Percentiles rank a stretch among this genome's conserved stretches.
Evolutionary conservation across 2,888 invertebrate species (phyloP).

Genomic region (Netelia virgata): DNA sequence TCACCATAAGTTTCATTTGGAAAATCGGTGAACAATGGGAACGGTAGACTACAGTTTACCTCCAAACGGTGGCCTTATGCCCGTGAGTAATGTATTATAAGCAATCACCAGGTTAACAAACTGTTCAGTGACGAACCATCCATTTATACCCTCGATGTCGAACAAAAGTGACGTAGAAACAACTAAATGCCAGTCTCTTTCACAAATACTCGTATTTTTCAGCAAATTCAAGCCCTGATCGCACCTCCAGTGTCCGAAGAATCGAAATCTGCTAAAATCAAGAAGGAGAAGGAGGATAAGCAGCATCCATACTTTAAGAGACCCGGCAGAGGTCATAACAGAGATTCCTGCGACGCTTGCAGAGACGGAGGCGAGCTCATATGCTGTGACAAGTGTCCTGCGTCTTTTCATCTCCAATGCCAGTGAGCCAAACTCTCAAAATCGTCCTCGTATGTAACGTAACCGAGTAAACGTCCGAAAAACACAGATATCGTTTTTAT

Average conservation of each 20-base stretch:
- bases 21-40: slow-evolving; percentile 85
- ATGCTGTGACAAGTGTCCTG: slow-evolving; percentile 98
- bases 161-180: background rate
- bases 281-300: slow-evolving; percentile 86
- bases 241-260: slow-evolving; percentile 94
- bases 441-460: background rate
- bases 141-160: slow-evolving; percentile 15
- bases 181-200: too few species aligned
- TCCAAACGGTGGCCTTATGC: slow-evolving; percentile 93
- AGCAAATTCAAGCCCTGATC: slow-evolving; percentile 96
- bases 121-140: slow-evolving; percentile 1
- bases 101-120: slow-evolving; percentile 26
- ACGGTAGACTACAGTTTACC: slow-evolving; percentile 91
- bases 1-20: background rate
- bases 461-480: background rate
- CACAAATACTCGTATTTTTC: slow-evolving; percentile 75
- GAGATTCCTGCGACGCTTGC: slow-evolving; percentile 97
- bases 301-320: slow-evolving; percentile 94
- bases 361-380: slow-evolving; percentile 97
- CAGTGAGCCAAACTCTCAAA: slow-evolving; percentile 88
- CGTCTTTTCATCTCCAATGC: slow-evolving; percentile 98
- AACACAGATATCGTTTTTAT: slow-evolving; percentile 59
- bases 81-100: slow-evolving; percentile 87
- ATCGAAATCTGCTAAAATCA: slow-evolving; percentile 86
- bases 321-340: slow-evolving; percentile 95